Evolutionary conservation across 2,888 invertebrate species (phyloP).

Genomic region (Cybosia mesomella): DNA sequence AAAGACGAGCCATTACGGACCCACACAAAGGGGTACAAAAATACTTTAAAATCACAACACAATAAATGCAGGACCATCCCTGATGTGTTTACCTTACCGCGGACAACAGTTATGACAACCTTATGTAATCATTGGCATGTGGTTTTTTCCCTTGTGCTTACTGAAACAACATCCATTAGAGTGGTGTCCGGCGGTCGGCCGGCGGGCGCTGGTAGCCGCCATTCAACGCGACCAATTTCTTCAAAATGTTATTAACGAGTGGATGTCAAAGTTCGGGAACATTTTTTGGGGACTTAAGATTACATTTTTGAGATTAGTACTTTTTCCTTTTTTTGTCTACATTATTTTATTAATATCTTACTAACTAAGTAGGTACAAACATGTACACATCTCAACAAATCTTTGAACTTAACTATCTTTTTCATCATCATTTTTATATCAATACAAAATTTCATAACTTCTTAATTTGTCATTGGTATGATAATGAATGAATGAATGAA

Average conservation of each 20-base stretch:
- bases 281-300: background rate
- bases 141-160: conserved; percentile 68
- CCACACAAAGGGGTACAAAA: conserved; percentile 38
- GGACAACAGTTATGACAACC: conserved; percentile 54
- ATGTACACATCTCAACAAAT: no score
- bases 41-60: conserved; percentile 53
- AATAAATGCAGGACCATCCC: conserved; percentile 43
- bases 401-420: no score
- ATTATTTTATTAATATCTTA: background rate
- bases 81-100: conserved; percentile 49
- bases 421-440: no score
- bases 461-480: no score
- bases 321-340: background rate
- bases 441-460: no score
- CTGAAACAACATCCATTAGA: conserved; percentile 76
- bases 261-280: conserved; percentile 48
- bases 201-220: conserved; percentile 59
- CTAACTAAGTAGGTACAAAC: no score
- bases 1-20: conserved; percentile 22
- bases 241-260: conserved; percentile 54
- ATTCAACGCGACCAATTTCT: conserved; percentile 66
- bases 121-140: conserved; percentile 49
- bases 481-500: no score
- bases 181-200: conserved; percentile 47
- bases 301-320: background rate